These are phyloP conservation scores for Astyanax mexicanus DNA, from an alignment of 2,797 vertebrate species.

Conservation along the genomic window DNA sequence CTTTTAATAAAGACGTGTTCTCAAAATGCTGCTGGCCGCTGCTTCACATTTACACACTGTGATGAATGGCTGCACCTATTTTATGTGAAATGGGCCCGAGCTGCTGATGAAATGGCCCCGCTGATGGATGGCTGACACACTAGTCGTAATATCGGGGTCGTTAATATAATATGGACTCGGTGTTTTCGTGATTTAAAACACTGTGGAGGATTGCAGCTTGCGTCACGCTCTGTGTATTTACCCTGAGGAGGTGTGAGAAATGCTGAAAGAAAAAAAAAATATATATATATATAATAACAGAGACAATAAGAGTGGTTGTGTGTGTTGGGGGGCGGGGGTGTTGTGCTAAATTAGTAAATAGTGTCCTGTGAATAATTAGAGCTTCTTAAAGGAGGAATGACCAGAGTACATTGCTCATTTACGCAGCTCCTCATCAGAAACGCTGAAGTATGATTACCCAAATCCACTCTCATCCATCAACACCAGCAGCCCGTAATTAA, in stretches of 20 bases:
- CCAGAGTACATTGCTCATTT: background rate
- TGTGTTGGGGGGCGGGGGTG: no score
- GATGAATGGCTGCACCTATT: constrained; percentile 40
- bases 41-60: background rate
- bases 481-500: constrained; percentile 9
- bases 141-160: constrained; percentile 17
- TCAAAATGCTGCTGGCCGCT: background rate
- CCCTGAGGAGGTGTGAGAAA: constrained; percentile 6
- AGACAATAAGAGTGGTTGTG: constrained; percentile 4
- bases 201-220: constrained; percentile 20
- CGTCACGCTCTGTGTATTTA: constrained; percentile 23
- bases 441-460: background rate
- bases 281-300: background rate
- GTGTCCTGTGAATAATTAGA: background rate
- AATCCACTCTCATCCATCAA: constrained; percentile 10
- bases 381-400: constrained; percentile 1
- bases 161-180: constrained; percentile 44
- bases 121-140: constrained; percentile 49
- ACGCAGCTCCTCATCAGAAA: constrained; percentile 7
- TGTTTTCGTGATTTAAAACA: constrained; percentile 26
- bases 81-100: constrained; percentile 32
- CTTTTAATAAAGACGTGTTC: constrained; percentile 36
- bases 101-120: constrained; percentile 33
- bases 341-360: background rate
- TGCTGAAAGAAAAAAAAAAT: no score